Evolutionary conservation across 2,888 invertebrate species (phyloP).

Genomic region (Hemithea aestivaria): DNA sequence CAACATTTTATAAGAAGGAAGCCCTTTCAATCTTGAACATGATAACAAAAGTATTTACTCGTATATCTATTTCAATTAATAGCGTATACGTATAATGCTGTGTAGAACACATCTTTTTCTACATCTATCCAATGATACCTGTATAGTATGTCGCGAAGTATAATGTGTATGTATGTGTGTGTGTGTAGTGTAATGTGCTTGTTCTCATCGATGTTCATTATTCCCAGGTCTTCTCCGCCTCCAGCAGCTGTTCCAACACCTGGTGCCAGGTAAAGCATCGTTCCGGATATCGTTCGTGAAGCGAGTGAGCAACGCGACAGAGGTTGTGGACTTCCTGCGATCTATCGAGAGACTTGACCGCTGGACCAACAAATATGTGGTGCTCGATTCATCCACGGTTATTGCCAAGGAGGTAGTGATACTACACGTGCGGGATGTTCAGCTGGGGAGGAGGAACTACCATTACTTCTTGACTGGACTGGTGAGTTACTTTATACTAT

Average conservation of each 20-base stretch:
- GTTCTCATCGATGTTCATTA: conserved; percentile 18
- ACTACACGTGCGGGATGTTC: conserved; percentile 90
- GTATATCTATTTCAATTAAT: too few species aligned
- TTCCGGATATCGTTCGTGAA: conserved; percentile 93
- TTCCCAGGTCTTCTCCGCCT: conserved; percentile 89
- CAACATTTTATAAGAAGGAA: too few species aligned
- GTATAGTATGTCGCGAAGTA: too few species aligned
- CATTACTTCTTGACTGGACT: conserved; percentile 94
- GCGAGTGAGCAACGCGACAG: conserved; percentile 88
- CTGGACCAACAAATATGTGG: conserved; percentile 92
- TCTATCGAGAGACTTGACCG: conserved; percentile 89
- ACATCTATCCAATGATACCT: too few species aligned
- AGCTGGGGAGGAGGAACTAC: conserved; percentile 92
- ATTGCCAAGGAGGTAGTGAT: conserved; percentile 93
- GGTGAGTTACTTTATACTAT: conserved; percentile 81
- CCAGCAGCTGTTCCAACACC: conserved; percentile 93
- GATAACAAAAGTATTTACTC: too few species aligned
- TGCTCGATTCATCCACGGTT: conserved; percentile 91
- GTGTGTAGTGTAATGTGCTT: too few species aligned
- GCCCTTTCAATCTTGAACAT: too few species aligned
- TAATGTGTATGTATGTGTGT: too few species aligned
- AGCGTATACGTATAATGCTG: too few species aligned
- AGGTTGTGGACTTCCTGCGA: conserved; percentile 89
- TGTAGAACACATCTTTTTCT: too few species aligned
- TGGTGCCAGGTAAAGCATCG: conserved; percentile 88